These are phyloP conservation scores for Merodon equestris DNA, from an alignment of 2,888 invertebrate species.

Conservation along the genomic window DNA sequence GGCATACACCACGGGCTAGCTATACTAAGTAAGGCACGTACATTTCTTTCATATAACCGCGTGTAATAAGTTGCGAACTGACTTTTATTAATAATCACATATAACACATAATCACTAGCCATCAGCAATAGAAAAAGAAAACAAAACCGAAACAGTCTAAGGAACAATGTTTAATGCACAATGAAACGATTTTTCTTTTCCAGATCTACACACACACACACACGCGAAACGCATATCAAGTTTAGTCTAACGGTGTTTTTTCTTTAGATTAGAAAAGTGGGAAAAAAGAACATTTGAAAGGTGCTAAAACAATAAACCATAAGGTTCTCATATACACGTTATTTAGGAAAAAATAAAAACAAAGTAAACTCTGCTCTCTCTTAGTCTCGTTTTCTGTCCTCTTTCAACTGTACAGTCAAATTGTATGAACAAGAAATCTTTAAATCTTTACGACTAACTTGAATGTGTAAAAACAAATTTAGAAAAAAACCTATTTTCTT, in stretches of 20 bases:
- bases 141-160: not conserved
- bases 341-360: conserved; percentile 35
- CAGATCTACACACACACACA: conserved; percentile 3
- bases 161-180: conserved; percentile 13
- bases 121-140: conserved; percentile 24
- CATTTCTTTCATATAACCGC: conserved; percentile 36
- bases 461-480: conserved; percentile 27
- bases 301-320: conserved; percentile 60
- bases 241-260: conserved; percentile 27
- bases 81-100: conserved; percentile 5
- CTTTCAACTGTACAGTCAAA: conserved; percentile 25
- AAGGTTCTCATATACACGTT: conserved; percentile 41
- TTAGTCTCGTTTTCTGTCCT: conserved; percentile 28
- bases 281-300: conserved; percentile 45
- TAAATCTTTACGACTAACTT: conserved; percentile 56
- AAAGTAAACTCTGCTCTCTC: conserved; percentile 48
- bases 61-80: conserved; percentile 35
- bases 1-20: conserved; percentile 15
- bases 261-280: conserved; percentile 1
- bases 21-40: conserved; percentile 39
- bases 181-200: conserved; percentile 10
- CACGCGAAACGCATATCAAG: conserved; percentile 44
- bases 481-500: conserved; percentile 9
- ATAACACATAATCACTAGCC: conserved; percentile 20
- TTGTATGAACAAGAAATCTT: not conserved